A percentile compares a stretch with the other conserved stretches of the same genome.
These are phyloP conservation scores for Hydropsyche betteni DNA, from an alignment of 2,888 invertebrate species.

Conservation along the genomic window DNA sequence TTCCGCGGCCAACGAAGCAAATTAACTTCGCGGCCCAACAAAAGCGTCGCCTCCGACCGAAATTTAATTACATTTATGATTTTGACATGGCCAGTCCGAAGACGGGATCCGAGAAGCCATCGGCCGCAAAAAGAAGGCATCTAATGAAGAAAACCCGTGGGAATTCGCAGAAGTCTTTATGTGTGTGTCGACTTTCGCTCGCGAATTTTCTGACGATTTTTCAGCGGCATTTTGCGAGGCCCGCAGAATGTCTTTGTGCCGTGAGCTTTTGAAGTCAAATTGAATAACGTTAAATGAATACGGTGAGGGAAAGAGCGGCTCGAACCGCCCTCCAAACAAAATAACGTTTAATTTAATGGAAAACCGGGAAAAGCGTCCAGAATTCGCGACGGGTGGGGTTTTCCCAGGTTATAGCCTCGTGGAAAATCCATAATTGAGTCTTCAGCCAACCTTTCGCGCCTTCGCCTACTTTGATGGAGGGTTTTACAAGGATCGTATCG, in stretches of 20 bases:
- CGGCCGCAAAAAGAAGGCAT: no score
- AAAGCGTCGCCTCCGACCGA: no score
- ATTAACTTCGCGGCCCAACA: no score
- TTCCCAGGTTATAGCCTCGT: not conserved
- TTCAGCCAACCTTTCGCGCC: constrained; percentile 7
- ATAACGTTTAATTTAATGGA: constrained; percentile 33
- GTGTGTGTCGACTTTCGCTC: no score
- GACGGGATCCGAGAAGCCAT: no score
- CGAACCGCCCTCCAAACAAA: constrained; percentile 12
- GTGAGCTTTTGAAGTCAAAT: constrained; percentile 41
- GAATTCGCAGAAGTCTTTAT: no score
- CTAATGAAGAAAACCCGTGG: no score
- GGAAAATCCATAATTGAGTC: constrained; percentile 31
- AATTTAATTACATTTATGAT: no score
- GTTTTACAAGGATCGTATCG: no score
- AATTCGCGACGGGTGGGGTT: no score
- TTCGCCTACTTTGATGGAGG: not conserved
- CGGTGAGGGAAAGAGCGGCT: constrained; percentile 22
- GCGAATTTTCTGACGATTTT: constrained; percentile 7
- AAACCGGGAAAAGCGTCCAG: constrained; percentile 1
- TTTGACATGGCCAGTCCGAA: no score
- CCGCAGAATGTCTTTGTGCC: constrained; percentile 38
- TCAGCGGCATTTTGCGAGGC: not conserved
- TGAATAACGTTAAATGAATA: constrained; percentile 41
- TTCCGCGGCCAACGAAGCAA: no score